A percentile compares a stretch with the other conserved stretches of the same genome.
Evolutionary conservation across 2,888 invertebrate genomes (phyloP).

Genomic region (Uloborus plumipes): DNA sequence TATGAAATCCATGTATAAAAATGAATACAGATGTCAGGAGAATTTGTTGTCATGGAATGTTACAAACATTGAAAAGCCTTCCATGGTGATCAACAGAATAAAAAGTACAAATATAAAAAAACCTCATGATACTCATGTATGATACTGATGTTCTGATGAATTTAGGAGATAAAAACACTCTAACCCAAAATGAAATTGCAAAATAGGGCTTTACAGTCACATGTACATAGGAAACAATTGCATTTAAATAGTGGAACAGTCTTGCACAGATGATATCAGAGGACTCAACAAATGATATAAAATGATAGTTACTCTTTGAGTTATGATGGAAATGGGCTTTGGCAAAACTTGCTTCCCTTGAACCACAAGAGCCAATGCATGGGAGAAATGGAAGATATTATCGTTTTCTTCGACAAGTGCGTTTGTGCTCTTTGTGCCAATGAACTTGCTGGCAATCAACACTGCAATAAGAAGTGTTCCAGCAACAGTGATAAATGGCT

Average conservation of each 20-base stretch:
- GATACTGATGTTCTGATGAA: too few species aligned
- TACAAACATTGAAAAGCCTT: too few species aligned
- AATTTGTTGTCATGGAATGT: too few species aligned
- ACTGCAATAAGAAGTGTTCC: constrained; percentile 90
- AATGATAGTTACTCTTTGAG: constrained; percentile 3
- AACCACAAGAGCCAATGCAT: constrained; percentile 24
- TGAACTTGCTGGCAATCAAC: constrained; percentile 85
- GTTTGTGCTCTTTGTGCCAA: constrained; percentile 85
- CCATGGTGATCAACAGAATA: too few species aligned
- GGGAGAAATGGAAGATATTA: constrained; percentile 39
- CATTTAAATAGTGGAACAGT: neutral
- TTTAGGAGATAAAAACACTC: too few species aligned
- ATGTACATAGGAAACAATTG: too few species aligned
- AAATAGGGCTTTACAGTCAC: too few species aligned
- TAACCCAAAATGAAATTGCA: too few species aligned
- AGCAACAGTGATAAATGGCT: constrained; percentile 90
- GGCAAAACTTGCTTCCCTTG: constrained; percentile 44
- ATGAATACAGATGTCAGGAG: too few species aligned
- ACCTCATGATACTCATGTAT: too few species aligned
- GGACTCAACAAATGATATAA: constrained; percentile 22
- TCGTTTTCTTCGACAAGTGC: constrained; percentile 79
- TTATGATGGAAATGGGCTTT: constrained; percentile 13
- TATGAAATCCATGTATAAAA: too few species aligned
- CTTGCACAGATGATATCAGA: constrained; percentile 21
- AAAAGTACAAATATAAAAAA: too few species aligned